A percentile compares a stretch with the other conserved stretches of the same genome.
Evolutionary conservation across 2,113 vertebrate genomes (phyloP).

Genomic region (Pterocles gutturalis): DNA sequence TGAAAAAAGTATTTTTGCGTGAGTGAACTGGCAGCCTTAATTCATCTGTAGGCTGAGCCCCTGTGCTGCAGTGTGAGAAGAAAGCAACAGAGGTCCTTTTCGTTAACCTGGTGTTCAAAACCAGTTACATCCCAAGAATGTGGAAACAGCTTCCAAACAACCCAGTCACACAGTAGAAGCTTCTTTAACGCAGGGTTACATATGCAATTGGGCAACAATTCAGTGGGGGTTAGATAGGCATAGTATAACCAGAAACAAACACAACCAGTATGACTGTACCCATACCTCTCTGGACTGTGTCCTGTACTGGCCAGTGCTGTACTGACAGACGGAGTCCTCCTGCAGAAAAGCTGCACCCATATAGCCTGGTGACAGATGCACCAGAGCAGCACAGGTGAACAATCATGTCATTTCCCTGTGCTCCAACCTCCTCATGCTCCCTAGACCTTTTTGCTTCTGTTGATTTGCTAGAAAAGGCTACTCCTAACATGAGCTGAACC

Average conservation of each 20-base stretch:
- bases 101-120: neutral
- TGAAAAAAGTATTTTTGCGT: neutral
- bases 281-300: neutral
- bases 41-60: neutral
- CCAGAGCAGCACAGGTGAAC: neutral
- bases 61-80: neutral
- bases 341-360: neutral
- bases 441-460: neutral
- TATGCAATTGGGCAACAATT: neutral
- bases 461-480: neutral
- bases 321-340: too few relatives aligned
- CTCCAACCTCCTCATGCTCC: rapidly evolving
- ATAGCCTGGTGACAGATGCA: neutral
- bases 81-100: neutral
- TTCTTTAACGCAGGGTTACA: neutral
- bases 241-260: neutral
- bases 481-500: neutral
- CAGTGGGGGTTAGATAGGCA: neutral
- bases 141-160: neutral
- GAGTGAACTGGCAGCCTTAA: neutral
- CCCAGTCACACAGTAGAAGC: neutral
- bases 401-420: rapidly evolving
- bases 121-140: neutral
- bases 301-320: too few relatives aligned
- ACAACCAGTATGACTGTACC: neutral